Evolutionary conservation across 1,140 invertebrate species (phyloP), one percentile per base, ranked within the genome.

Genomic region (Drosophila micromelanica): DNA sequence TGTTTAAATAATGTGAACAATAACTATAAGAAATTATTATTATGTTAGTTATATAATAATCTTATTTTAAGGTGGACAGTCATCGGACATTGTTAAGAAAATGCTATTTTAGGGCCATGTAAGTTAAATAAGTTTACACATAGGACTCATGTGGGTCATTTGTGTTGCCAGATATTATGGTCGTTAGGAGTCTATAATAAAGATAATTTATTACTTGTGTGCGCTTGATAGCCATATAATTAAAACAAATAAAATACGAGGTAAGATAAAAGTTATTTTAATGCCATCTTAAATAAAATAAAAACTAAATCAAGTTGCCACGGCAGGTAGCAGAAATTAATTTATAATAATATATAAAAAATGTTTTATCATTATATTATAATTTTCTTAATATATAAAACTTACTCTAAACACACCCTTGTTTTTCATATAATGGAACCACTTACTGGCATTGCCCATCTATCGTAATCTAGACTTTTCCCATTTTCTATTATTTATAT

Each of bases 401-500:
- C 37, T 20, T 23, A 5, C 17, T 23, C 9, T 23, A 46, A 2
- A 5, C 5, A 5, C 4, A 48, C 12, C 46, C 12, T 12, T 13
- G 9, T 46, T 45, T 45, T 9, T 13, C 51, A 38, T 67, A 38
- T 56, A 49, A 49, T 40, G 61, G 23, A 37, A 42, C n/a, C 57
- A 52, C 57, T 62, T 62, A 32, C 9, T 32, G 5, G 30, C 15
- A 23, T 20, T 17, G 13, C 62, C 46, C 49, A 3, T 9, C 1
- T 56, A 64, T 55, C 43, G 20, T 17, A 43, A 64, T 71, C 68
- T 27, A 20, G 20, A 42, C 54, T 59, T 56, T 45, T 35, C 57
- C 23, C 40, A 55, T 32, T 52, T 60, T 49, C 48, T 55, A 32
- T 54, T 55, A 27, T 76, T 73, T 42, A 56, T 76, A 51, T 76